phyloP scores from a whole-genome alignment of 1,140 invertebrate species.

The Pseudomyrmex dendroicus region DNA sequence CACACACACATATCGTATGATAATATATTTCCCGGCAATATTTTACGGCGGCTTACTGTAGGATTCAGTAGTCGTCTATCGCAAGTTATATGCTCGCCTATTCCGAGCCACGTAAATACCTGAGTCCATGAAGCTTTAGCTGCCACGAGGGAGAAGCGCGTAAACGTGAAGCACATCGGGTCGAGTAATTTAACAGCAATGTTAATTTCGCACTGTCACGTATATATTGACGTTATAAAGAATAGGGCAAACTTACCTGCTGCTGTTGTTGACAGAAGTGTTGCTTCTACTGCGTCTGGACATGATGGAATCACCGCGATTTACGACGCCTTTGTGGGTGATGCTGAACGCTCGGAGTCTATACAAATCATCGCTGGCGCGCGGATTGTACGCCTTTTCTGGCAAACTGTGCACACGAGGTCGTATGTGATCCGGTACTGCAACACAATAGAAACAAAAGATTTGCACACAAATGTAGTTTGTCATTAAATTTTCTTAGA shows the following conservation, averaged over 20 bases:
- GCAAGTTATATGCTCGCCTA: constrained; percentile 2
- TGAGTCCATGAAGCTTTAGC: neutral
- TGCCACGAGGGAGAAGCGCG: neutral
- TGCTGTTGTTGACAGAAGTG: constrained; percentile 93
- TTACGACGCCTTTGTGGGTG: constrained; percentile 94
- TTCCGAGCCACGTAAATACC: constrained; percentile 18
- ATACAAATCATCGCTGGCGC: constrained; percentile 93
- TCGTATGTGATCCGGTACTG: constrained; percentile 92
- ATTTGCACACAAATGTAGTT: constrained; percentile 9
- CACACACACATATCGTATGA: neutral
- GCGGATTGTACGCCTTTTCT: constrained; percentile 93
- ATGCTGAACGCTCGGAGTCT: constrained; percentile 95
- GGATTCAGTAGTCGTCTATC: neutral
- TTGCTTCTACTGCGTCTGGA: constrained; percentile 92
- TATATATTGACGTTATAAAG: neutral
- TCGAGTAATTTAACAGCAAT: constrained; percentile 15
- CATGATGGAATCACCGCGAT: constrained; percentile 95
- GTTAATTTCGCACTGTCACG: constrained; percentile 1
- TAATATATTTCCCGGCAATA: constrained; percentile 14
- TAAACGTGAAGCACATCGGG: neutral
- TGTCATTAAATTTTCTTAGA: too few relatives aligned
- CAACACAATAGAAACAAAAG: constrained; percentile 61
- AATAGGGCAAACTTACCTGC: constrained; percentile 84
- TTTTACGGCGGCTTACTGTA: neutral
- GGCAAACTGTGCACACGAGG: constrained; percentile 93